phyloP scores from a whole-genome alignment of 2,888 invertebrate genomes.

The Rotaria magnacalcarata region DNA sequence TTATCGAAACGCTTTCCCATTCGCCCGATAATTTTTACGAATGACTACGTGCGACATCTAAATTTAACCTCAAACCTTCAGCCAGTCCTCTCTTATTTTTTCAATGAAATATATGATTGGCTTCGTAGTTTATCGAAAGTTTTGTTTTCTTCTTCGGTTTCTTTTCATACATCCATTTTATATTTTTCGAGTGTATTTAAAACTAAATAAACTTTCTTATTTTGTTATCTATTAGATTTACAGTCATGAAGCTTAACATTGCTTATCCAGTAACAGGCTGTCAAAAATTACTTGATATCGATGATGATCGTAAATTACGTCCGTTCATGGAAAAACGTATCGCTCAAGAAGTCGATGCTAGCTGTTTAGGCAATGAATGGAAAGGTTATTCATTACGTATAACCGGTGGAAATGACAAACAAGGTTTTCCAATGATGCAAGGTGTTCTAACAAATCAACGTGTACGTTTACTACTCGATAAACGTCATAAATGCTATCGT shows the following conservation, averaged over 20 bases:
- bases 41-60: background rate
- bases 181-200: too few species aligned
- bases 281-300: constrained; percentile 93
- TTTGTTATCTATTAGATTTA: background rate
- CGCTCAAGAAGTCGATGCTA: constrained; percentile 91
- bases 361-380: constrained; percentile 94
- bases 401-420: constrained; percentile 97
- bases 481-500: constrained; percentile 92
- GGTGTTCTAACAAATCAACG: constrained; percentile 91
- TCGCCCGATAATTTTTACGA: too few species aligned
- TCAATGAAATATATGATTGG: constrained; percentile 1
- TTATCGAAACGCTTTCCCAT: too few species aligned
- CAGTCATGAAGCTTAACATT: constrained; percentile 77
- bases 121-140: background rate
- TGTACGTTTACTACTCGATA: constrained; percentile 86
- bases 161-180: too few species aligned
- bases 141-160: too few species aligned
- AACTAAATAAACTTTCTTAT: too few species aligned
- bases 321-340: constrained; percentile 98
- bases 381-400: constrained; percentile 92
- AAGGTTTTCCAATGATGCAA: constrained; percentile 99
- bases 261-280: constrained; percentile 96
- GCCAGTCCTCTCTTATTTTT: constrained; percentile 4
- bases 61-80: too few species aligned
- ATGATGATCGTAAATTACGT: constrained; percentile 93